Conservation (phyloP, 2,888 invertebrate genomes). For the Agrilus cyanescens region DNA sequence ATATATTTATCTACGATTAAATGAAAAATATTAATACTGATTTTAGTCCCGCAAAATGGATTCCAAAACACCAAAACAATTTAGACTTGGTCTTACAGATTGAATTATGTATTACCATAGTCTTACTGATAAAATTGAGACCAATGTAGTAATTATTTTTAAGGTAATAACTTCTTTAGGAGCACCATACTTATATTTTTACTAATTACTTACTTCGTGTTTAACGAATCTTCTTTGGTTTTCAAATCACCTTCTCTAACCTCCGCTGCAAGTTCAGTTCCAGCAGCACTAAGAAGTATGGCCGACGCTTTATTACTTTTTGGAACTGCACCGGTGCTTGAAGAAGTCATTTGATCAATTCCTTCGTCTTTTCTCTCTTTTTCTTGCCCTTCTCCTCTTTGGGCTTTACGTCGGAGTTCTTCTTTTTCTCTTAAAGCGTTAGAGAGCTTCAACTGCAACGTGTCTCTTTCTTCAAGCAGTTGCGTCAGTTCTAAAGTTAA, state of each 20-base stretch:
- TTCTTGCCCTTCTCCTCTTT: background rate
- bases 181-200: background rate
- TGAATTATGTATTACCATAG: no score
- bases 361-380: background rate
- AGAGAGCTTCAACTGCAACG: conserved; percentile 68
- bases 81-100: no score
- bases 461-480: conserved; percentile 74
- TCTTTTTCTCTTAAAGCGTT: conserved; percentile 69
- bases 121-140: no score
- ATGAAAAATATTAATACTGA: no score
- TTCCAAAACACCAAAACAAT: no score
- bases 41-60: no score
- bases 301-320: conserved; percentile 21
- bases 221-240: conserved; percentile 18
- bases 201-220: conserved; percentile 28
- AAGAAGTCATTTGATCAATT: conserved; percentile 2
- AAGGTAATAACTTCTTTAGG: no score
- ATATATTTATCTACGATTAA: no score
- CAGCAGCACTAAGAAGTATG: conserved; percentile 23
- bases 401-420: conserved; percentile 32
- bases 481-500: conserved; percentile 73
- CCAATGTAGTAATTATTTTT: no score
- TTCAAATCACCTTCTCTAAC: conserved; percentile 20
- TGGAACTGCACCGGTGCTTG: conserved; percentile 6
- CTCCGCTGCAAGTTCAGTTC: conserved; percentile 26